Evolutionary conservation across 2,888 invertebrate genomes (phyloP).

Genomic region (Horisme vitalbata): DNA sequence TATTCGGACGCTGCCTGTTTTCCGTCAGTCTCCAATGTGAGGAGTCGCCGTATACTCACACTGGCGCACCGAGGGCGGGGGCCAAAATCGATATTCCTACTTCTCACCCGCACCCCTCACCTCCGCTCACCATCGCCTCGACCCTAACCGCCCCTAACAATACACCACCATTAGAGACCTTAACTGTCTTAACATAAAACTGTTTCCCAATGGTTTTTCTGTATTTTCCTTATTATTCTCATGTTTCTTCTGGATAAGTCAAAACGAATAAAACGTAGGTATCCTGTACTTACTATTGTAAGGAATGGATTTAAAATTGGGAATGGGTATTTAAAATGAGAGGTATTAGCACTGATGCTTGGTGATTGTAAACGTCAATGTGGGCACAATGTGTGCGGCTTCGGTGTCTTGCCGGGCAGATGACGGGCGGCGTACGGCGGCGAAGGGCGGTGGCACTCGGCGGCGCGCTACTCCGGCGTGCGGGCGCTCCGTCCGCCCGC

Average conservation of each 20-base stretch:
- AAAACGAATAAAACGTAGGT: too few species aligned
- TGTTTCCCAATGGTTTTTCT: conserved; percentile 30
- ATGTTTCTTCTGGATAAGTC: too few species aligned
- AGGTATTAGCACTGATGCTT: conserved; percentile 44
- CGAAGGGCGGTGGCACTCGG: conserved; percentile 74
- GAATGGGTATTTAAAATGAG: conserved; percentile 1
- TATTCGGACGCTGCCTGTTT: conserved; percentile 60
- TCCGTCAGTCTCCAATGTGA: conserved; percentile 58
- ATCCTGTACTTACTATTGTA: too few species aligned
- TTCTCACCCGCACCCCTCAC: conserved; percentile 70
- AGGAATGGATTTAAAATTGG: too few species aligned
- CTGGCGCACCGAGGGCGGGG: conserved; percentile 77
- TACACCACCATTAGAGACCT: conserved; percentile 71
- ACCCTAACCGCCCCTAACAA: conserved; percentile 78
- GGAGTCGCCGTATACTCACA: conserved; percentile 74
- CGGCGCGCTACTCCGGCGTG: conserved; percentile 78
- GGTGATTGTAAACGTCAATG: conserved; percentile 56
- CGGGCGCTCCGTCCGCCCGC: conserved; percentile 79
- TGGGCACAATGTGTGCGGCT: conserved; percentile 42
- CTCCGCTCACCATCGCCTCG: conserved; percentile 59
- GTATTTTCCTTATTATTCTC: conserved; percentile 34
- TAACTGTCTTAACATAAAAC: conserved; percentile 67
- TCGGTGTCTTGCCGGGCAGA: conserved; percentile 32
- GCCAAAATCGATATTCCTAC: conserved; percentile 80
- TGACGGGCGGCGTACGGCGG: conserved; percentile 40